These are phyloP conservation scores for Lepidochitona cinerea DNA, from an alignment of 2,888 invertebrate species.

Conservation along the genomic window DNA sequence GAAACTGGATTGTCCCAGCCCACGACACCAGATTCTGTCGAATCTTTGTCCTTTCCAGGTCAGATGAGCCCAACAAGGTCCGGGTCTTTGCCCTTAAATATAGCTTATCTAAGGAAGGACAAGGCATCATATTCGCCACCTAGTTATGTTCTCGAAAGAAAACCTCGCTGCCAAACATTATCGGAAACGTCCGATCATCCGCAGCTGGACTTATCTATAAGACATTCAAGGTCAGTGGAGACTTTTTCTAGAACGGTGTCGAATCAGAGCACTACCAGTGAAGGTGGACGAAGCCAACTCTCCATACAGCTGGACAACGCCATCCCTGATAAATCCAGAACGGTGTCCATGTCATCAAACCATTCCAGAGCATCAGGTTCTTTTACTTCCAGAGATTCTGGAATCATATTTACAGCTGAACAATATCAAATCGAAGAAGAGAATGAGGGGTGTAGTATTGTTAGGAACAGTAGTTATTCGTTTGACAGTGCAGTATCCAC, in stretches of 20 bases:
- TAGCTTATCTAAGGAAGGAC: not conserved
- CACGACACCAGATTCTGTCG: not conserved
- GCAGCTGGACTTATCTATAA: not conserved
- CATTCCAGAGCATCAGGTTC: not conserved
- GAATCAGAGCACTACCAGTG: not conserved
- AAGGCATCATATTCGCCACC: not conserved
- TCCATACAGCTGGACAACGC: not conserved
- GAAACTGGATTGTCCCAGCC: not conserved
- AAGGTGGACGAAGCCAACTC: not conserved
- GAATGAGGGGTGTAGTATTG: not conserved
- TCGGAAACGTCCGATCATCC: not conserved
- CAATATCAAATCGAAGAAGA: not conserved
- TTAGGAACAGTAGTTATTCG: not conserved
- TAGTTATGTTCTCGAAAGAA: not conserved
- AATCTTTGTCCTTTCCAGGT: not conserved
- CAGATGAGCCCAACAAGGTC: not conserved
- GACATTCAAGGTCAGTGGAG: not conserved
- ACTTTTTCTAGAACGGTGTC: not conserved
- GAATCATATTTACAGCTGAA: not conserved
- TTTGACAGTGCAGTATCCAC: slow-evolving; percentile 2
- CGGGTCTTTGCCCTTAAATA: not conserved
- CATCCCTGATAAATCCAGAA: not conserved
- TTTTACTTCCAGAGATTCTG: not conserved
- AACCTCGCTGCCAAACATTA: not conserved
- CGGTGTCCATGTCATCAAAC: not conserved